phyloP scores from a whole-genome alignment of 2,888 invertebrate genomes.

The Archips xylosteana region DNA sequence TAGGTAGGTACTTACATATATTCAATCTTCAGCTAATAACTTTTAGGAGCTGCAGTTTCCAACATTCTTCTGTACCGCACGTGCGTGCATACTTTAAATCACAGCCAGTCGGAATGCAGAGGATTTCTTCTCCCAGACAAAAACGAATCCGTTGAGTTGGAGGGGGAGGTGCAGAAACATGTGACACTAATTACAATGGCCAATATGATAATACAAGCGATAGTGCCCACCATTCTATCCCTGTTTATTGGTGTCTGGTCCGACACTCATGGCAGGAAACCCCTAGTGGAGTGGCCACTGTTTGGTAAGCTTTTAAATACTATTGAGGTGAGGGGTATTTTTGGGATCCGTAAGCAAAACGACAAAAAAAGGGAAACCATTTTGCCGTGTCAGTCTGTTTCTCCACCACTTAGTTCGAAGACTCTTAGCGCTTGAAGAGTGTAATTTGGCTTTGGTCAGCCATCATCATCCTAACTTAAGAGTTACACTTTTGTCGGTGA shows the following conservation, averaged over 20 bases:
- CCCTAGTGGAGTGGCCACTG: constrained; percentile 87
- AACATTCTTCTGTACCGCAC: constrained; percentile 90
- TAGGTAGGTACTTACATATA: no score
- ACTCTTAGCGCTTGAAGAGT: no score
- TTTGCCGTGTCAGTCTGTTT: not conserved
- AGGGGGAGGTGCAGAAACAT: constrained; percentile 87
- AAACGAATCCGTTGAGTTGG: constrained; percentile 78
- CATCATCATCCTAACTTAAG: no score
- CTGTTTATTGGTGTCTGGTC: constrained; percentile 93
- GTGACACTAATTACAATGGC: constrained; percentile 87
- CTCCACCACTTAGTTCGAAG: no score
- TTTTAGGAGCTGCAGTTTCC: constrained; percentile 85
- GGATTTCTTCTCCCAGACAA: constrained; percentile 78
- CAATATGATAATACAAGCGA: constrained; percentile 86
- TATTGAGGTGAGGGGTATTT: not conserved
- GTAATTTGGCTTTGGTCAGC: no score
- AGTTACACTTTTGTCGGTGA: no score
- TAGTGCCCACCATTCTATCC: constrained; percentile 88
- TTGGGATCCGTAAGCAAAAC: not conserved
- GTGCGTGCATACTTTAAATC: constrained; percentile 86
- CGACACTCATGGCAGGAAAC: constrained; percentile 91
- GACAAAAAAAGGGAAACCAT: no score
- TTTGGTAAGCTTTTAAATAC: constrained; percentile 75
- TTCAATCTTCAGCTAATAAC: constrained; percentile 1
- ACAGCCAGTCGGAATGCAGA: constrained; percentile 86